These are phyloP conservation scores for Leptosomus discolor DNA, from an alignment of 2,113 vertebrate genomes.

Conservation along the genomic window DNA sequence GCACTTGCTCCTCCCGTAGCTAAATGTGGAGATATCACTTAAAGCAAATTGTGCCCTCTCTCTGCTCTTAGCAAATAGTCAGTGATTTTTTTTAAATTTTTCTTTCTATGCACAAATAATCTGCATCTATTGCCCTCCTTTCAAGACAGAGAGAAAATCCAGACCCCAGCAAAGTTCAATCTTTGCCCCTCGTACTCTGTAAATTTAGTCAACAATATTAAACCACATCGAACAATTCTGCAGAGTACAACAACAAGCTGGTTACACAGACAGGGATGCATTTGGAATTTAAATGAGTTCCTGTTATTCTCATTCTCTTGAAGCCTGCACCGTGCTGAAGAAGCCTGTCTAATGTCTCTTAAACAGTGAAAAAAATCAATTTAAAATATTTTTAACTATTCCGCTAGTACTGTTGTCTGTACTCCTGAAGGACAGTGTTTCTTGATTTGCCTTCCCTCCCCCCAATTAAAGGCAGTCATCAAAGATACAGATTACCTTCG, in stretches of 20 bases:
- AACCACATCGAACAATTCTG: slow-evolving; percentile 61
- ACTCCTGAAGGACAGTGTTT: neutral
- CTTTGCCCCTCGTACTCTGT: neutral
- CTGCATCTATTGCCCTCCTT: neutral
- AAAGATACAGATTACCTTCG: neutral
- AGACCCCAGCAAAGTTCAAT: slow-evolving; percentile 40
- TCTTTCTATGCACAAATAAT: neutral
- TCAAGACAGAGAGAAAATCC: slow-evolving; percentile 30
- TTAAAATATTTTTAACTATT: neutral
- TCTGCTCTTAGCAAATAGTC: slow-evolving; percentile 18
- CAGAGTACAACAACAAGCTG: slow-evolving; percentile 58
- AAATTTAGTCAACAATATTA: slow-evolving; percentile 65
- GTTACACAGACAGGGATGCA: slow-evolving; percentile 52
- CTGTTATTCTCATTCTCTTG: slow-evolving; percentile 44
- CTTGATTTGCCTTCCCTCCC: neutral
- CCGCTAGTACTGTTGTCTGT: neutral
- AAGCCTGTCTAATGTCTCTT: slow-evolving; percentile 22
- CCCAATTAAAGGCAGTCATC: slow-evolving; percentile 27
- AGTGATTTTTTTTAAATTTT: neutral
- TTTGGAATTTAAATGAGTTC: slow-evolving; percentile 56
- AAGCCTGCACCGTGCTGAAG: slow-evolving; percentile 29
- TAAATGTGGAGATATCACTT: slow-evolving; percentile 45
- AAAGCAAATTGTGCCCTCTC: slow-evolving; percentile 36
- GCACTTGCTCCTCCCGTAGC: slow-evolving; percentile 32
- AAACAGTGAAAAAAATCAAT: slow-evolving; percentile 16